Base-by-base conservation (phyloP, 92 coral and sea anemone species). In the Scolanthus callimorphus region DNA sequence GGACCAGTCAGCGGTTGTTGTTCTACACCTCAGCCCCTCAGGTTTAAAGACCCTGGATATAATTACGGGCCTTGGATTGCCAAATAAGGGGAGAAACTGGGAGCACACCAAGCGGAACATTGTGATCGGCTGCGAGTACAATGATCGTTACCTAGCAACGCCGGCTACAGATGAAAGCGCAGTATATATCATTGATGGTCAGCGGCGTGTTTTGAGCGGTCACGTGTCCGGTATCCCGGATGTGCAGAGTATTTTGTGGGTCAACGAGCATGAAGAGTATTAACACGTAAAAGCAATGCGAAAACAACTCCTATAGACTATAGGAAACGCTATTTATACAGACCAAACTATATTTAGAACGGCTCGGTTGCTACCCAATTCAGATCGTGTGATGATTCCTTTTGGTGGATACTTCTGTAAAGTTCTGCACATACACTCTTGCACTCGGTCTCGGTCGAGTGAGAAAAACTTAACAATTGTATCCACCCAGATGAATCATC, bases 111-210 rank as follows among this genome's bases (percentile, higher is more conserved):
- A 59, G 55, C 79, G 84, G 10, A 46, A 59, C 20, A 82, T 82
- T 13, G 83, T 65, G 49, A 76, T 34, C 55, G 89, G 89, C 49
- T 82, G 89, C 38, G 76, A 67, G 52, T 31, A 57, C 3, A 45
- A 77, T 29, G 70, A 54, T 19, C 84, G 80, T 77, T 82, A 63
- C 80, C 69, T 82, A 39, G 89, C 84, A 63, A 76, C 84, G 24
- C 79, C 88, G 0, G 88, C 88, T 6, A 56, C 84, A 17, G 50
- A 60, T 58, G 89, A 82, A 44, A 68, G 70, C 60, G 61, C 80
- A 11, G 71, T 82, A 31, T 53, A 58, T 10, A 65, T 82, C 27
- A 26, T 82, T 15, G 79, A 82, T 71, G 89, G 71, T 41, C 68
- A 70, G 55, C 65, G 29, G 44, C 75, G 47, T 34, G 65, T 73